phyloP scores from a whole-genome alignment of 1,140 invertebrate species.

The Heliconius hermathena region DNA sequence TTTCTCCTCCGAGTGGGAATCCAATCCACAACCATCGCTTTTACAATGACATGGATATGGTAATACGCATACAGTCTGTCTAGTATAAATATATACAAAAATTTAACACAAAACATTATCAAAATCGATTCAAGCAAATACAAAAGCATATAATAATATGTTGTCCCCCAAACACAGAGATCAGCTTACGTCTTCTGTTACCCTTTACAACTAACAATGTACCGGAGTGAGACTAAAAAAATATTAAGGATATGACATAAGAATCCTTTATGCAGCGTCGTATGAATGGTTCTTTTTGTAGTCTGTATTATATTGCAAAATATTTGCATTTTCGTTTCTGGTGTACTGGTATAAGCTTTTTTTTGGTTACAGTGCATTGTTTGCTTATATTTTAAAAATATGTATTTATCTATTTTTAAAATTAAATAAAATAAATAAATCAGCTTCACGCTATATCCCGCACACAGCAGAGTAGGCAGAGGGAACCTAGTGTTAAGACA shows the following conservation, averaged over 20 bases:
- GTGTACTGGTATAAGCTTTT: neutral
- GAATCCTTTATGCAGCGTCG: slow-evolving; percentile 43
- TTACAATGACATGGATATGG: neutral
- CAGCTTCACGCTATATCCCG: no score
- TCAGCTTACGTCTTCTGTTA: slow-evolving; percentile 58
- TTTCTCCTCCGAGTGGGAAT: no score
- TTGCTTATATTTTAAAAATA: neutral
- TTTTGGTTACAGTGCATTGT: neutral
- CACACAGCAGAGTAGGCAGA: no score
- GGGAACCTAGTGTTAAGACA: no score
- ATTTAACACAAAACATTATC: slow-evolving; percentile 11
- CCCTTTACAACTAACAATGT: slow-evolving; percentile 44
- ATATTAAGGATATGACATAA: slow-evolving; percentile 49
- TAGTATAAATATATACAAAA: slow-evolving; percentile 5
- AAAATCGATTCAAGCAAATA: slow-evolving; percentile 32
- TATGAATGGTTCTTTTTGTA: slow-evolving; percentile 31
- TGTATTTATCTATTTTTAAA: no score
- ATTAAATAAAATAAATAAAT: no score
- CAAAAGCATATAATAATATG: slow-evolving; percentile 44
- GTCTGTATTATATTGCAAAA: slow-evolving; percentile 9
- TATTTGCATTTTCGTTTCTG: neutral
- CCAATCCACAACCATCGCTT: neutral
- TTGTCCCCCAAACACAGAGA: slow-evolving; percentile 53
- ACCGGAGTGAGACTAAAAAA: slow-evolving; percentile 46
- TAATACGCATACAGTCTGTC: neutral